These are phyloP conservation scores for Phrixothrix hirtus DNA, from an alignment of 2,888 invertebrate genomes.

Conservation along the genomic window DNA sequence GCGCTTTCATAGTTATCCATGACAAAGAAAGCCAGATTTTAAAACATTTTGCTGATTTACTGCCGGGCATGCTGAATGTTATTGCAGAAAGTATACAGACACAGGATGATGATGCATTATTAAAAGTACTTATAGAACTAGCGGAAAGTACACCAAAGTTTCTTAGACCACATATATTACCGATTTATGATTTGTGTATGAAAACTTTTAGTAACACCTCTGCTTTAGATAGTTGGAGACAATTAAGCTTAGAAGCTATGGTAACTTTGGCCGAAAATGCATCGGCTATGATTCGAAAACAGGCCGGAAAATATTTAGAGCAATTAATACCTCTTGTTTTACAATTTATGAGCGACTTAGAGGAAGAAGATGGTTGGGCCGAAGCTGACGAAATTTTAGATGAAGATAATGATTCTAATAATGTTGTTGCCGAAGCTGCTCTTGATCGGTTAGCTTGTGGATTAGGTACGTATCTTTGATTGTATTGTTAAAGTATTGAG, in stretches of 20 bases:
- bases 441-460: slow-evolving; percentile 97
- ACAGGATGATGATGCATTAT: slow-evolving; percentile 84
- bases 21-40: slow-evolving; percentile 91
- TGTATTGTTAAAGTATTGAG: too few species aligned
- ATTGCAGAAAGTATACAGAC: slow-evolving; percentile 81
- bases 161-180: slow-evolving; percentile 82
- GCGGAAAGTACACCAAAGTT: slow-evolving; percentile 93
- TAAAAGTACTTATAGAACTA: slow-evolving; percentile 92
- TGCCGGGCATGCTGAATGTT: slow-evolving; percentile 77
- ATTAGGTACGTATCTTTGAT: slow-evolving; percentile 66
- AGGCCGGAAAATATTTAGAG: slow-evolving; percentile 81
- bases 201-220: slow-evolving; percentile 77
- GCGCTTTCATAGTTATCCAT: slow-evolving; percentile 88
- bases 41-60: slow-evolving; percentile 83
- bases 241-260: slow-evolving; percentile 84
- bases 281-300: slow-evolving; percentile 94
- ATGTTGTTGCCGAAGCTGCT: slow-evolving; percentile 94
- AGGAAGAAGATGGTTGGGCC: slow-evolving; percentile 90
- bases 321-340: slow-evolving; percentile 82
- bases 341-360: slow-evolving; percentile 93
- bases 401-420: slow-evolving; percentile 93
- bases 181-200: slow-evolving; percentile 86
- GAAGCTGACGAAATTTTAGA: slow-evolving; percentile 84
- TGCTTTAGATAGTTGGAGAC: slow-evolving; percentile 81
- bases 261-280: slow-evolving; percentile 89